phyloP scores from a whole-genome alignment of 1,140 invertebrate genomes.

The Plutomurus gul region DNA sequence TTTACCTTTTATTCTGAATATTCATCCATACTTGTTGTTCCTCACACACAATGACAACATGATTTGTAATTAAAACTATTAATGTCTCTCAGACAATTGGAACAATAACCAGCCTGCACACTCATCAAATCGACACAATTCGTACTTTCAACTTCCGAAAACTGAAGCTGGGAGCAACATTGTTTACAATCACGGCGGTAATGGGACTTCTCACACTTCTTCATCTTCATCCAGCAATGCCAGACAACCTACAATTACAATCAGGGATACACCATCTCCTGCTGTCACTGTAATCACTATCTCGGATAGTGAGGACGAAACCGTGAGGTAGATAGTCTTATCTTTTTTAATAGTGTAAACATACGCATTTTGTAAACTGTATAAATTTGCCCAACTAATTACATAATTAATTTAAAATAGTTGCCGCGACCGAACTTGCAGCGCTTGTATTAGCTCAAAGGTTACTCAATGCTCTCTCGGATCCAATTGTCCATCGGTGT shows the following conservation, averaged over 20 bases:
- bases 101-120: conserved; percentile 52
- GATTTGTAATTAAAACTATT: not conserved
- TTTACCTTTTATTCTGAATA: not conserved
- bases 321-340: conserved; percentile 56
- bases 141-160: conserved; percentile 38
- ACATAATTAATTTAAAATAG: conserved; percentile 34
- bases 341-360: too few species aligned
- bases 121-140: conserved; percentile 36
- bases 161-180: conserved; percentile 32
- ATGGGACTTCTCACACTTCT: conserved; percentile 8
- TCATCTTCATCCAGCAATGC: conserved; percentile 58
- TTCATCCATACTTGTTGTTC: not conserved
- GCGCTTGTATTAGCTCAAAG: conserved; percentile 56
- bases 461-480: conserved; percentile 53
- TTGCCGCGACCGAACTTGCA: conserved; percentile 57
- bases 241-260: conserved; percentile 52
- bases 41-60: too few species aligned
- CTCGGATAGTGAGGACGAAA: conserved; percentile 92
- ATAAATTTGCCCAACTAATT: too few species aligned
- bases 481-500: conserved; percentile 58
- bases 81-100: conserved; percentile 43
- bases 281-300: conserved; percentile 95
- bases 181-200: conserved; percentile 40
- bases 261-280: conserved; percentile 83
- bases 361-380: too few species aligned